These are phyloP conservation scores for Fringilla coelebs DNA, from an alignment of 2,797 vertebrate genomes.

Conservation along the genomic window DNA sequence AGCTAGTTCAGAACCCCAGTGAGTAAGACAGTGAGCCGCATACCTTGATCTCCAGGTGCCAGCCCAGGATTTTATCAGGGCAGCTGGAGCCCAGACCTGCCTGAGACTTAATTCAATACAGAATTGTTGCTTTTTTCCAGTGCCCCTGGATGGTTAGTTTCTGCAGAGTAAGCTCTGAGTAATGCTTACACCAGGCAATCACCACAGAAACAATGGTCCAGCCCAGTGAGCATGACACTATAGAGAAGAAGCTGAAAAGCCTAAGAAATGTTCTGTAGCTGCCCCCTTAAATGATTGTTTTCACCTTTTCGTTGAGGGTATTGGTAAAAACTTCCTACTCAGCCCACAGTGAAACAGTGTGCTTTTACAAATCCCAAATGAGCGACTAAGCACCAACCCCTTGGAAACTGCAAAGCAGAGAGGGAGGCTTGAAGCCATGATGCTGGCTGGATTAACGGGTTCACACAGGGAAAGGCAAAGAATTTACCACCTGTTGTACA, in stretches of 20 bases:
- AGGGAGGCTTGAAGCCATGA: background rate
- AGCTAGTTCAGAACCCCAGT: background rate
- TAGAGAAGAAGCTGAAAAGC: background rate
- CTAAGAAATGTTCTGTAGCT: background rate
- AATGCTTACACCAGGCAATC: background rate
- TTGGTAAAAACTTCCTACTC: background rate
- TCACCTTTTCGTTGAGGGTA: background rate
- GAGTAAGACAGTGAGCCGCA: background rate
- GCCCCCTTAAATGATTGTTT: background rate
- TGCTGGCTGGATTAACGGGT: background rate
- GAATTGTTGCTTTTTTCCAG: background rate
- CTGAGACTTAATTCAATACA: background rate
- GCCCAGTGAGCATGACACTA: background rate
- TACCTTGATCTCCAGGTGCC: background rate
- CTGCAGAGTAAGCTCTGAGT: background rate
- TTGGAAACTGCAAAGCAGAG: background rate
- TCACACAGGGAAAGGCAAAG: background rate
- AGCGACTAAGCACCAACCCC: background rate
- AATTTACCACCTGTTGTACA: constrained; percentile 63
- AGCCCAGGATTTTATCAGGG: background rate
- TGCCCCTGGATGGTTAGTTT: background rate
- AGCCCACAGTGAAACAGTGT: rapidly evolving
- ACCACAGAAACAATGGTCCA: background rate
- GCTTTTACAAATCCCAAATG: background rate
- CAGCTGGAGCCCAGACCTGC: background rate